Evolutionary conservation across 2,797 vertebrate genomes (phyloP), one percentile per base, ranked within the genome.

Genomic region (Poecilia velifera): DNA sequence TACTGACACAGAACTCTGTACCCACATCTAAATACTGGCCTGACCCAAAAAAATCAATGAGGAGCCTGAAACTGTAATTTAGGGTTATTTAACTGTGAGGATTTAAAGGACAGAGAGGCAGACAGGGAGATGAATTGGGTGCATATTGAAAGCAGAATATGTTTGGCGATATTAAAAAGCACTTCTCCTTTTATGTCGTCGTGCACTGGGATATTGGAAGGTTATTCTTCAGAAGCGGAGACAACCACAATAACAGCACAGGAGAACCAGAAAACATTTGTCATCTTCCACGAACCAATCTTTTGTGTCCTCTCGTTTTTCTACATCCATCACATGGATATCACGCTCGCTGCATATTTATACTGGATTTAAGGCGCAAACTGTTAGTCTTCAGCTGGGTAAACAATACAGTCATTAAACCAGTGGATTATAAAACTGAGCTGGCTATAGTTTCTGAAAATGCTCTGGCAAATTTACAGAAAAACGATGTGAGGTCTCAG

Each of bases 31-130:
- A 87, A 78, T 73, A 59, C 59, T 66, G 43, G 45, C 46, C 36
- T 47, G 77, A 81, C 71, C 41, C 68, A 72, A 70, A 78, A 55
- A 80, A 82, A 82, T 77, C 76, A 82, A 71, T 75, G 64, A 77
- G 74, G 71, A 46, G 57, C 66, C 77, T 57, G 28, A 70, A 78
- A 68, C 71, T 77, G 74, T 87, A 57, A 77, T 84, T 81, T 66
- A 68, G 59, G 45, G 73, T 20, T 53, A 8, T 76, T 82, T 74
- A 72, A 64, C 34, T 31, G 72, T 31, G 34, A n/a, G 76, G 66
- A 77, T 49, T 64, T 66, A 36, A 75, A 45, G 72, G 10, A 49
- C 34, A 53, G 31, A 51, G 59, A 73, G 49, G 34, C 49, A 46
- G 53, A 31, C 20, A 0, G 70, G 76, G 75, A n/a, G 18, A 18